Conservation (phyloP, 2,888 invertebrate species). For the Drosophila parthenogenetica region DNA sequence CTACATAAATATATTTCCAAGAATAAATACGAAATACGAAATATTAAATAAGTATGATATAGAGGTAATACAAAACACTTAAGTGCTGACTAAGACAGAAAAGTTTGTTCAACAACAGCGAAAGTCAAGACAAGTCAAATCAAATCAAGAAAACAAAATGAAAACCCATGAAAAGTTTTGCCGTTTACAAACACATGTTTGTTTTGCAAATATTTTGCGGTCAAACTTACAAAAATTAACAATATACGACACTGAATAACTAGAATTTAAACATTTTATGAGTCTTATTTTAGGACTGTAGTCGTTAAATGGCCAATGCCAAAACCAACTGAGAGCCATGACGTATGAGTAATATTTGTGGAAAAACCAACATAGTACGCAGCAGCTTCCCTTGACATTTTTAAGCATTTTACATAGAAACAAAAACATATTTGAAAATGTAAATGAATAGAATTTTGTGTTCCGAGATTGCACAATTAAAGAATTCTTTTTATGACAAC, state of each 20-base stretch:
- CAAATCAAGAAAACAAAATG: slow-evolving; percentile 24
- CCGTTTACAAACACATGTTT: slow-evolving; percentile 7
- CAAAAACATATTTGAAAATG: slow-evolving; percentile 6
- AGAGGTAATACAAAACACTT: slow-evolving; percentile 23
- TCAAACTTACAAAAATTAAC: slow-evolving; percentile 28
- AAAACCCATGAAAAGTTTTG: background rate
- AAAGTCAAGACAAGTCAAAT: slow-evolving; percentile 50
- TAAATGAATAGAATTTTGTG: slow-evolving; percentile 37
- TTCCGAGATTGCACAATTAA: slow-evolving; percentile 52
- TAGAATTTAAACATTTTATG: slow-evolving; percentile 20
- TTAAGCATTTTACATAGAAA: slow-evolving; percentile 30
- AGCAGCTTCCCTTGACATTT: slow-evolving; percentile 67
- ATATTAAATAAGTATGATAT: slow-evolving; percentile 16
- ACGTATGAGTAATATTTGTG: slow-evolving; percentile 70
- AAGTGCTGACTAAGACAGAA: slow-evolving; percentile 53
- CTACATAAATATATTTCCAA: slow-evolving; percentile 46
- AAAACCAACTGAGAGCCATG: slow-evolving; percentile 53
- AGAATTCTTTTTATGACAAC: slow-evolving; percentile 53
- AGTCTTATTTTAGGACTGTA: slow-evolving; percentile 25
- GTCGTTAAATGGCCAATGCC: slow-evolving; percentile 58
- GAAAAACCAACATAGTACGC: slow-evolving; percentile 30
- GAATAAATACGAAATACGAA: slow-evolving; percentile 45
- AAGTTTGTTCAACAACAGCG: slow-evolving; percentile 14
- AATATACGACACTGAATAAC: slow-evolving; percentile 23
- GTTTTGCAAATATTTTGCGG: background rate